phyloP scores from a whole-genome alignment of 2,888 invertebrate species.

The Gari tellinella region DNA sequence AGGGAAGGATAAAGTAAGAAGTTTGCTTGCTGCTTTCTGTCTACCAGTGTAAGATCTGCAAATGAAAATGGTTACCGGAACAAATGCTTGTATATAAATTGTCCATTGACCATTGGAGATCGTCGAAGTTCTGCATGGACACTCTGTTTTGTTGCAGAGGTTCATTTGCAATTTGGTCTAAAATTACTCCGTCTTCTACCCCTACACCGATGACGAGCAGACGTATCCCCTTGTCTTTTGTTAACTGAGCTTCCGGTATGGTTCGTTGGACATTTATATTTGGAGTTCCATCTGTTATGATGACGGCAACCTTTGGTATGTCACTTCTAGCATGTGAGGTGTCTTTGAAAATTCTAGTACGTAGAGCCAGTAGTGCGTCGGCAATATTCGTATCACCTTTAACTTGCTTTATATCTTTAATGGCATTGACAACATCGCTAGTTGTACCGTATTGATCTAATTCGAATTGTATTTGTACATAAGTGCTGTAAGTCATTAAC shows the following conservation, averaged over 20 bases:
- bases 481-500: slow-evolving; percentile 72
- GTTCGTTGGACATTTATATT: slow-evolving; percentile 71
- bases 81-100: slow-evolving; percentile 48
- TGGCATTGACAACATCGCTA: slow-evolving; percentile 63
- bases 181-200: slow-evolving; percentile 66
- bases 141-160: slow-evolving; percentile 71
- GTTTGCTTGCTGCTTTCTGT: too few relatives aligned
- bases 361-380: slow-evolving; percentile 67
- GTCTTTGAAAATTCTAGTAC: slow-evolving; percentile 67
- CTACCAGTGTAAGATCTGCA: too few relatives aligned
- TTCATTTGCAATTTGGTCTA: slow-evolving; percentile 72
- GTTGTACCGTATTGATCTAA: slow-evolving; percentile 66
- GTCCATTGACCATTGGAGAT: slow-evolving; percentile 61
- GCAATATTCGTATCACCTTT: slow-evolving; percentile 76
- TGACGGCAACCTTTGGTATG: slow-evolving; percentile 70
- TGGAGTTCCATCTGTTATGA: slow-evolving; percentile 79
- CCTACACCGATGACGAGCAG: slow-evolving; percentile 72
- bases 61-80: slow-evolving; percentile 19
- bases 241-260: slow-evolving; percentile 66
- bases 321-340: slow-evolving; percentile 70
- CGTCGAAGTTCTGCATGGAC: slow-evolving; percentile 67
- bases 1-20: too few relatives aligned
- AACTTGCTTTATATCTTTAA: slow-evolving; percentile 62
- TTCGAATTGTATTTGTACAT: slow-evolving; percentile 66
- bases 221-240: slow-evolving; percentile 61